Base-by-base conservation (phyloP, 2,113 vertebrate genomes). In the Ictidomys tridecemlineatus region DNA sequence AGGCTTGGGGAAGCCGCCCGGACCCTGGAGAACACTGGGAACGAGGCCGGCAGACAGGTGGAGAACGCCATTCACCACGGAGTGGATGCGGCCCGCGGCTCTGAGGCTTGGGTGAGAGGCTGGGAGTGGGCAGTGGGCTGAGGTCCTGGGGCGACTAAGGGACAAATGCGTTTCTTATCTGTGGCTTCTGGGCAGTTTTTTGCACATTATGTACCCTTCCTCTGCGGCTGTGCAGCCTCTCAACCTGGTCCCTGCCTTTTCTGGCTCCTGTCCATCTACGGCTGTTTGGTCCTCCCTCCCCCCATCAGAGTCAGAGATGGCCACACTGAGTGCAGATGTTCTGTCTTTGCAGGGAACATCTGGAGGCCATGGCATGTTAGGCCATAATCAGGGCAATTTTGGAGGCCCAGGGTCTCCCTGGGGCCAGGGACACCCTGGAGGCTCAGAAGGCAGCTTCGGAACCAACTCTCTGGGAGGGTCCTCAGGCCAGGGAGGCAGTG, bases 31-130 rank as follows among this genome's bases (percentile, higher is more conserved):
- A 91, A 93, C 42, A 4, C 74, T 8, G 92, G 65, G 10, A 22
- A 7, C 0, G 95, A 97, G 78, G 89, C 74, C 3, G 53, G 91
- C 63, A 96, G 91, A 48, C 82, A 93, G 80, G 74, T 65, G 0
- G 97, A 82, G 84, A 34, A 63, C 2, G 0, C 74, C 48, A 12
- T 96, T 53, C 58, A 24, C 8, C 95, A 63, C 0, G 95, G 93
- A 42, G 6, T 30, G 14, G 93, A 94, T 16, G 51, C 53, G 8
- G 45, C 7, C 58, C 94, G 32, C 26, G 1, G 22, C 48, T 53
- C 79, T 4, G 1, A 56, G 56, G 76, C 80, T 39, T 95, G 87
- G 96, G 98, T 97, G 90, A 98, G 97, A 97, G 76, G 32, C 48
- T 63, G 56, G 56, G 63, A 77, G 39, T 74, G 76, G 63, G 72